A percentile compares a stretch with the other conserved stretches of the same genome.
Conservation (phyloP, 2,888 invertebrate species). For the Seira sanloemensis region DNA sequence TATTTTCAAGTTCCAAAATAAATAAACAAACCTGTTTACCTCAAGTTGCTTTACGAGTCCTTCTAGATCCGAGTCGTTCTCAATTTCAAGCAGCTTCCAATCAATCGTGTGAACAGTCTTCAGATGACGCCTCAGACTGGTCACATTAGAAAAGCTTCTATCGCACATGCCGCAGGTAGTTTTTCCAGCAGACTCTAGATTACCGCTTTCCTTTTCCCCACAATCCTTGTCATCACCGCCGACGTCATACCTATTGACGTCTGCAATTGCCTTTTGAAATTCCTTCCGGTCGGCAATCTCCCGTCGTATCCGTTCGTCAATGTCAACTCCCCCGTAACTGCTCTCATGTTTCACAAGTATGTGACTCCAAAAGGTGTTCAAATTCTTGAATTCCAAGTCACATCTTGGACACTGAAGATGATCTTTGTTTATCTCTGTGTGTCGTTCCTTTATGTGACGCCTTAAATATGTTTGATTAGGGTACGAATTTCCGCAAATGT, state of each 20-base stretch:
- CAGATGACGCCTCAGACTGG: constrained; percentile 23
- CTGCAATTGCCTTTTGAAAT: too few relatives aligned
- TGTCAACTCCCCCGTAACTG: too few relatives aligned
- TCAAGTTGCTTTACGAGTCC: background rate
- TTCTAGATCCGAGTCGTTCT: background rate
- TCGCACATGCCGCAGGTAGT: constrained; percentile 20
- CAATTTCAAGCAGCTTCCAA: background rate
- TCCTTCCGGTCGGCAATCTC: too few relatives aligned
- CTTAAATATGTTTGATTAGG: constrained; percentile 12
- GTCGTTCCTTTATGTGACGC: constrained; percentile 28
- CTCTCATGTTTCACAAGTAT: constrained; percentile 34
- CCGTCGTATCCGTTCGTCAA: too few relatives aligned
- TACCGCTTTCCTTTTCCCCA: too few relatives aligned
- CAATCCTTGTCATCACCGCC: too few relatives aligned
- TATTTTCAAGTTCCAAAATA: too few relatives aligned
- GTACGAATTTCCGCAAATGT: constrained; percentile 26
- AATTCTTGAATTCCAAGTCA: background rate
- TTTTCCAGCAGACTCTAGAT: too few relatives aligned
- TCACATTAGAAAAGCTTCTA: background rate
- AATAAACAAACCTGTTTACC: too few relatives aligned
- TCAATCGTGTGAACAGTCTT: constrained; percentile 25
- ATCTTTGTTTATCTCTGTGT: constrained; percentile 10
- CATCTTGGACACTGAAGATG: constrained; percentile 47
- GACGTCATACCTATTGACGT: too few relatives aligned
- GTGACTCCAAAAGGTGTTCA: constrained; percentile 43